Base-by-base conservation (phyloP, 1,140 invertebrate genomes). In the Artemia franciscana region DNA sequence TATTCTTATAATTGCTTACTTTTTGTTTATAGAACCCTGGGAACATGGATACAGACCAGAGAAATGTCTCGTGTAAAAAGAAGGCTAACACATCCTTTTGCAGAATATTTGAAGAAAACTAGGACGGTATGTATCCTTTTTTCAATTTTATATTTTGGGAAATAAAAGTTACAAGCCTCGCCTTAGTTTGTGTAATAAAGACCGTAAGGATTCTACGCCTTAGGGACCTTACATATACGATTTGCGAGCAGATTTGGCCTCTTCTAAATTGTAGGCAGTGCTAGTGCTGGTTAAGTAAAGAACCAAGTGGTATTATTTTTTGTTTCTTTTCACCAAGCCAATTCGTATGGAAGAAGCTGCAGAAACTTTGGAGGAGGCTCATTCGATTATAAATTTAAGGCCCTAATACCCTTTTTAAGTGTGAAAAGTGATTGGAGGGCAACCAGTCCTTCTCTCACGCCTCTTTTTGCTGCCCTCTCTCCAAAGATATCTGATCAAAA, bases 41-140 rank as follows among this genome's bases (percentile, higher is more conserved):
- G 39, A 18, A 51, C 39, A 51, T 15, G 12, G 12, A 18, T 51
- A 12, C 63, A 64, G 58, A 26, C 58, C 26, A 0, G 63, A 58
- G 60, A 62, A 18, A 64, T 64, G 63, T 64, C 63, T n/a, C 24
- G 63, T 2, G 51, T 64, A 5, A 64, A 64, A 61, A 56, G 63
- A n/a, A 51, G 63, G 23, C 59, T 26, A 12, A 64, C 63, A 1
- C 63, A 64, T 62, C 63, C 63, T 21, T 23, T 25, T 5, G 30
- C 57, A 26, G 61, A 57, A 57, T 60, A 63, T 24, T 26, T 58
- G 24, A 58, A 57, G 60, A 64, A 64, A 28, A 64, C 58, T 58
- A n/a, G 39, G 21, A 26, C 57, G 62, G 62, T 63, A 58, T 15
- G 39, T 51, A 51, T 51, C 39, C 12, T 12, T 18, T 15, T 51